A percentile compares a stretch with the other conserved stretches of the same genome.
Conservation (phyloP, 2,113 vertebrate genomes). For the Ptilorrhoa leucosticta region DNA sequence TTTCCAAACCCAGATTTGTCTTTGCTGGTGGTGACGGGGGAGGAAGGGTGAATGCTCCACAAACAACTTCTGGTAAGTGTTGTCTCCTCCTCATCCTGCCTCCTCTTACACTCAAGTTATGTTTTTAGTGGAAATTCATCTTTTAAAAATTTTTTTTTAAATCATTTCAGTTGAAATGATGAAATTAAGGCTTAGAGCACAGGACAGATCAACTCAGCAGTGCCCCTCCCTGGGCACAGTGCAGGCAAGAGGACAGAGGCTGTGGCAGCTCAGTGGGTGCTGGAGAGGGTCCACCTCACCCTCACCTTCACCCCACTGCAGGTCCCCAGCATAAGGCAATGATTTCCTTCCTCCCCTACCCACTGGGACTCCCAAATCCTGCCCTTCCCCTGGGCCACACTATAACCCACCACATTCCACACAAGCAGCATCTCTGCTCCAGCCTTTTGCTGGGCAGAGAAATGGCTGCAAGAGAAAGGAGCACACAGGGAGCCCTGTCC, state of each 20-base stretch:
- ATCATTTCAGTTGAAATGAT: not conserved
- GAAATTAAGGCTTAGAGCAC: not conserved
- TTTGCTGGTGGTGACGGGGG: not conserved
- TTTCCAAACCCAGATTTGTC: constrained; percentile 19
- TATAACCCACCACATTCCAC: not conserved
- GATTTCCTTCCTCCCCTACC: not conserved
- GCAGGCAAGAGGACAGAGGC: not conserved
- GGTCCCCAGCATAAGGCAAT: not conserved
- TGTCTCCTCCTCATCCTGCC: constrained; percentile 26
- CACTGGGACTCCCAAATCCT: not conserved
- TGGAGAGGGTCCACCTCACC: not conserved
- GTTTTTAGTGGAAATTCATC: not conserved
- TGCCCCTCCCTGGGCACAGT: not conserved
- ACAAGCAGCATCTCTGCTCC: not conserved
- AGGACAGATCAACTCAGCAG: not conserved
- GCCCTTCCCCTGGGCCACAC: not conserved
- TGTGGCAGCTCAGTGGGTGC: not conserved
- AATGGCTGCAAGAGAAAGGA: not conserved
- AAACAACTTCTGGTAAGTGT: constrained; percentile 14
- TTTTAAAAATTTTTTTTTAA: not conserved
- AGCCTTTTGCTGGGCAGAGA: not conserved
- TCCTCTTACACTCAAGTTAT: not conserved
- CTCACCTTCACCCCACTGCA: not conserved
- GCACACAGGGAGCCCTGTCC: not conserved
- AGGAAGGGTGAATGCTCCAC: constrained; percentile 24